phyloP scores from a whole-genome alignment of 30 jellyfish, hydroid and myxozoan species.

The Turritopsis rubra region DNA sequence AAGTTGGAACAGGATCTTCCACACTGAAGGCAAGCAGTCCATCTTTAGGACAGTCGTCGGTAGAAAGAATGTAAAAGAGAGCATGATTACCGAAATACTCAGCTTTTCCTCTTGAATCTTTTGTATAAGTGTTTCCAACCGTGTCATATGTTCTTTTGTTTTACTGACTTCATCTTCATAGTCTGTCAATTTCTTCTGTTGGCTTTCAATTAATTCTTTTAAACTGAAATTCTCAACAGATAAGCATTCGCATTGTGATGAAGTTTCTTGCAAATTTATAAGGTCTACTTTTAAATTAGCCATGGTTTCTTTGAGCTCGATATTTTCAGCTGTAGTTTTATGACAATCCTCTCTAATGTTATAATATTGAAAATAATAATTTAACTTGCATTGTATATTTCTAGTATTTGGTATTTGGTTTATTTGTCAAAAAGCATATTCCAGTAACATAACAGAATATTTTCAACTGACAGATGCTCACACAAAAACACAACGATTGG shows the following conservation, averaged over 20 bases:
- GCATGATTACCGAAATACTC: not conserved
- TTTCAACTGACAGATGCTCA: too few species aligned
- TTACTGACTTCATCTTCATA: slow-evolving; percentile 31
- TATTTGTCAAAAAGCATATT: too few species aligned
- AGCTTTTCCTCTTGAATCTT: slow-evolving; percentile 36
- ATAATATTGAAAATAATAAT: too few species aligned
- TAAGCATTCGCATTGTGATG: not conserved
- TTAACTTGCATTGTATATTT: too few species aligned
- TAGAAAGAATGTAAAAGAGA: not conserved
- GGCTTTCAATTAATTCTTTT: slow-evolving; percentile 25
- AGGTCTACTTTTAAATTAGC: not conserved
- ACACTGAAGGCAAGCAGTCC: too few species aligned
- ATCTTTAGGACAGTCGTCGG: too few species aligned
- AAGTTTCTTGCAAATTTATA: not conserved
- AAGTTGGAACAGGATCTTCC: too few species aligned
- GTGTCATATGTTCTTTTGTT: slow-evolving; percentile 30
- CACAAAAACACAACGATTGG: too few species aligned
- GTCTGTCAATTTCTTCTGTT: slow-evolving; percentile 15
- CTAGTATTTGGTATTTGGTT: too few species aligned
- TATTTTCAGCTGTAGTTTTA: not conserved
- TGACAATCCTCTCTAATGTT: not conserved
- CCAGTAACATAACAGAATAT: too few species aligned
- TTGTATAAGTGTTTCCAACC: slow-evolving; percentile 44
- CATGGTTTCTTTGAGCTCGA: not conserved
- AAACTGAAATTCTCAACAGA: slow-evolving; percentile 15